These are phyloP conservation scores for Oikopleura dioica DNA, from an alignment of 23 tunicate species.

Conservation along the genomic window DNA sequence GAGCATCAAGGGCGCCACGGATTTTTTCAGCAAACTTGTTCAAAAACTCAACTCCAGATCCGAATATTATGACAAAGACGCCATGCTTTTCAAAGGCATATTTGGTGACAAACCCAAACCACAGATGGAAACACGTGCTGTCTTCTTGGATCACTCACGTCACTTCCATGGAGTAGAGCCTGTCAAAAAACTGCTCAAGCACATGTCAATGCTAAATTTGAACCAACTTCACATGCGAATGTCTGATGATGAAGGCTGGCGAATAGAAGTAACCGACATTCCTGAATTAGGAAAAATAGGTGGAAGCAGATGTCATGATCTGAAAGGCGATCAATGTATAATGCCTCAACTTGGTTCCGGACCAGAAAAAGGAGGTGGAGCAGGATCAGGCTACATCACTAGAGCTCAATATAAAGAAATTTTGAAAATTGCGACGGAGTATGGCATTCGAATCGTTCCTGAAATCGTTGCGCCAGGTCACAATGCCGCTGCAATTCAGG, in stretches of 20 bases:
- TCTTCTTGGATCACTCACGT: background rate
- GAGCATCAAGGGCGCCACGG: no score
- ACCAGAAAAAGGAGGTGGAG: constrained; percentile 5
- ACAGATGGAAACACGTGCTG: background rate
- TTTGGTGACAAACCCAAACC: background rate
- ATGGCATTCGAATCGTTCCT: background rate
- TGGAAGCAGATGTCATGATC: constrained; percentile 21
- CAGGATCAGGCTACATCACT: background rate
- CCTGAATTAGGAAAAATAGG: constrained; percentile 50
- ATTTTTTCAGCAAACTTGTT: no score
- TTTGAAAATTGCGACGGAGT: background rate
- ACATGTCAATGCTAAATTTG: background rate
- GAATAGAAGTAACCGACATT: constrained; percentile 37
- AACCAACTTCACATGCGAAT: constrained; percentile 39
- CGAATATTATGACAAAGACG: background rate
- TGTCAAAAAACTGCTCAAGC: background rate
- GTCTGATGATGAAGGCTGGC: constrained; percentile 96
- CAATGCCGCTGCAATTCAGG: background rate
- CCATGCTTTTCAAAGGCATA: background rate
- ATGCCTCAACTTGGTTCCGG: constrained; percentile 82
- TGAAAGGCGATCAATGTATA: constrained; percentile 19
- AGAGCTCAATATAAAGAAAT: background rate
- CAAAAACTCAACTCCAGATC: no score
- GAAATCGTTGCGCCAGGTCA: background rate
- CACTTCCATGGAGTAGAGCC: constrained; percentile 2